Evolutionary conservation across 1,140 invertebrate species (phyloP).

Genomic region (Mamestra configurata): DNA sequence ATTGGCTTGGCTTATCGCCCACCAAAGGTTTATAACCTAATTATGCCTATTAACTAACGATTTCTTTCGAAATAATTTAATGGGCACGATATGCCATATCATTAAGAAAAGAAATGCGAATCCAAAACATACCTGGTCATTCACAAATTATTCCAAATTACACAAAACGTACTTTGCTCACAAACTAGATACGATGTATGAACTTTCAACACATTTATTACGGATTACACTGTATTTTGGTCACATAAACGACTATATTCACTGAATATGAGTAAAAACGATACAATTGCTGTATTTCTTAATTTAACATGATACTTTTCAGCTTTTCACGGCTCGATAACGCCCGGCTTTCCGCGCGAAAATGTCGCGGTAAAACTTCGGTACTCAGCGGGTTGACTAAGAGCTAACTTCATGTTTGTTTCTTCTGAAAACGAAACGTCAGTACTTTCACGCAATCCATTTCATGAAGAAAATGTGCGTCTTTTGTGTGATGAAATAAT

Average conservation of each 20-base stretch:
- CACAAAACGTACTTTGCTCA: slow-evolving; percentile 73
- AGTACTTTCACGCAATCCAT: slow-evolving; percentile 63
- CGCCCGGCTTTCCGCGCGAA: slow-evolving; percentile 88
- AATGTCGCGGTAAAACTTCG: slow-evolving; percentile 87
- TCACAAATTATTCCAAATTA: slow-evolving; percentile 80
- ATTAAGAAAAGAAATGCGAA: slow-evolving; percentile 57
- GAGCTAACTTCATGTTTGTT: slow-evolving; percentile 86
- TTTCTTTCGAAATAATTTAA: slow-evolving; percentile 49
- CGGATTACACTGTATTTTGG: slow-evolving; percentile 63
- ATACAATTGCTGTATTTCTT: slow-evolving; percentile 68
- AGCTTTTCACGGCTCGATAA: slow-evolving; percentile 86
- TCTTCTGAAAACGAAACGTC: slow-evolving; percentile 83
- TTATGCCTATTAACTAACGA: slow-evolving; percentile 69
- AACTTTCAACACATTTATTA: slow-evolving; percentile 69
- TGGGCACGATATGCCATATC: slow-evolving; percentile 56
- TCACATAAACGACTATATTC: slow-evolving; percentile 58
- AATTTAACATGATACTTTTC: slow-evolving; percentile 75
- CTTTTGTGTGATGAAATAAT: neutral
- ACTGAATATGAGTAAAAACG: slow-evolving; percentile 65
- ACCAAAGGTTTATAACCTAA: slow-evolving; percentile 83
- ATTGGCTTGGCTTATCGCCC: slow-evolving; percentile 82
- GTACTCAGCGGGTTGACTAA: slow-evolving; percentile 67
- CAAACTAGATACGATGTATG: slow-evolving; percentile 69
- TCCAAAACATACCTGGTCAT: slow-evolving; percentile 83
- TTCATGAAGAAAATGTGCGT: slow-evolving; percentile 56